A percentile compares a stretch with the other conserved stretches of the same genome.
phyloP scores from a whole-genome alignment of 1,140 invertebrate genomes.

The Notospermus geniculatus region DNA sequence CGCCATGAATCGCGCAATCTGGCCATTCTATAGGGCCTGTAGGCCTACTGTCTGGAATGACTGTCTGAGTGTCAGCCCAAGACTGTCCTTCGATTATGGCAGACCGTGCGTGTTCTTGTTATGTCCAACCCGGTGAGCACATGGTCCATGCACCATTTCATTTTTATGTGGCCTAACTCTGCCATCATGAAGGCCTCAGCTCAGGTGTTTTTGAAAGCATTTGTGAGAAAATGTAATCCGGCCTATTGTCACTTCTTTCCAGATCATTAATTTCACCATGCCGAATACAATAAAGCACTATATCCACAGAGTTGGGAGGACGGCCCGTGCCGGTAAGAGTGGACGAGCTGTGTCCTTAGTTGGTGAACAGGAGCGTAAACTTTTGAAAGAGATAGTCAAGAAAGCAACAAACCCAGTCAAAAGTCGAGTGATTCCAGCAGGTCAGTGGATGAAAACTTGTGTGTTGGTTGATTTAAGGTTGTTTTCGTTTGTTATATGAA shows the following conservation, averaged over 20 bases:
- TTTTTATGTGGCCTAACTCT: too few species aligned
- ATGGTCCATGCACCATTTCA: too few species aligned
- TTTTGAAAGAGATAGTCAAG: slow-evolving; percentile 91
- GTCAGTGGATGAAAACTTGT: slow-evolving; percentile 46
- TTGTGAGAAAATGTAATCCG: neutral
- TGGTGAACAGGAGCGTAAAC: slow-evolving; percentile 83
- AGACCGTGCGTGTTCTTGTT: too few species aligned
- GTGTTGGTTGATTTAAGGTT: too few species aligned
- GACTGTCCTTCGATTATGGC: too few species aligned
- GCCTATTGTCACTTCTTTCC: slow-evolving; percentile 10
- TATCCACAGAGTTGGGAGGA: slow-evolving; percentile 91
- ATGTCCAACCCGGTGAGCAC: too few species aligned
- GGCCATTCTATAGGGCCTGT: too few species aligned
- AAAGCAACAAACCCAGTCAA: slow-evolving; percentile 80
- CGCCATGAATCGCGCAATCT: too few species aligned
- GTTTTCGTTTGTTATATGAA: too few species aligned
- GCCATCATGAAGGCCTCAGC: too few species aligned
- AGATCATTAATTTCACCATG: slow-evolving; percentile 93
- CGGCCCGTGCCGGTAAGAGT: slow-evolving; percentile 81
- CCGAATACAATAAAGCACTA: slow-evolving; percentile 92
- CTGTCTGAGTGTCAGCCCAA: too few species aligned
- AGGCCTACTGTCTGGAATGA: too few species aligned
- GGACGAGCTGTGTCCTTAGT: slow-evolving; percentile 88
- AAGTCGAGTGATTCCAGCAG: slow-evolving; percentile 78
- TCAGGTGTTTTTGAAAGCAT: neutral